Percentiles rank a stretch among this genome's conserved stretches.
phyloP scores from a whole-genome alignment of 2,888 invertebrate species.

The Lasioglossum villosulum region DNA sequence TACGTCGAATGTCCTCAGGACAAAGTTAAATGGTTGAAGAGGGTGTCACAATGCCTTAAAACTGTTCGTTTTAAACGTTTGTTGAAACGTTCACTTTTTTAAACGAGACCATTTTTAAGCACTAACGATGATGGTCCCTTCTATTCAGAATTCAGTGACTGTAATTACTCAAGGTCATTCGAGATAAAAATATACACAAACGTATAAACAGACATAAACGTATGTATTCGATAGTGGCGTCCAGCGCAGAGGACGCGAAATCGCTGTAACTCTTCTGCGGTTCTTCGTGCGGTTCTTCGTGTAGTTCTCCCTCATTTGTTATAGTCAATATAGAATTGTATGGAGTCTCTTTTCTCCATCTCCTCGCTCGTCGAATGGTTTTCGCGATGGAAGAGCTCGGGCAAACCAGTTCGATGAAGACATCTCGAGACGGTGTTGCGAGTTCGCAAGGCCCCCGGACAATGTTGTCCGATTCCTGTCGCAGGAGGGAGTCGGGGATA shows the following conservation, averaged over 20 bases:
- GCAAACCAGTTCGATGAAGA: slow-evolving; percentile 42
- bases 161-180: no score
- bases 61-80: no score
- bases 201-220: no score
- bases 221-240: neutral
- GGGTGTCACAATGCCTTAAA: no score
- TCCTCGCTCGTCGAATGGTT: neutral
- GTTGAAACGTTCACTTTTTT: no score
- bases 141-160: no score
- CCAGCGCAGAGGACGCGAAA: neutral
- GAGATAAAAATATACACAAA: no score
- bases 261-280: neutral
- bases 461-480: slow-evolving; percentile 4
- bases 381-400: neutral
- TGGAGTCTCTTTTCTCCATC: neutral
- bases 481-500: slow-evolving; percentile 4
- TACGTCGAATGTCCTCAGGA: no score
- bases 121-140: no score
- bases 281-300: neutral
- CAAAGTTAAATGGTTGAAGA: no score
- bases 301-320: neutral
- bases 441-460: slow-evolving; percentile 4
- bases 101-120: no score
- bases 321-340: neutral
- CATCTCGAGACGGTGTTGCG: slow-evolving; percentile 20